These are phyloP conservation scores for Drosophila pseudotalamancana DNA, from an alignment of 2,888 invertebrate species.

Conservation along the genomic window DNA sequence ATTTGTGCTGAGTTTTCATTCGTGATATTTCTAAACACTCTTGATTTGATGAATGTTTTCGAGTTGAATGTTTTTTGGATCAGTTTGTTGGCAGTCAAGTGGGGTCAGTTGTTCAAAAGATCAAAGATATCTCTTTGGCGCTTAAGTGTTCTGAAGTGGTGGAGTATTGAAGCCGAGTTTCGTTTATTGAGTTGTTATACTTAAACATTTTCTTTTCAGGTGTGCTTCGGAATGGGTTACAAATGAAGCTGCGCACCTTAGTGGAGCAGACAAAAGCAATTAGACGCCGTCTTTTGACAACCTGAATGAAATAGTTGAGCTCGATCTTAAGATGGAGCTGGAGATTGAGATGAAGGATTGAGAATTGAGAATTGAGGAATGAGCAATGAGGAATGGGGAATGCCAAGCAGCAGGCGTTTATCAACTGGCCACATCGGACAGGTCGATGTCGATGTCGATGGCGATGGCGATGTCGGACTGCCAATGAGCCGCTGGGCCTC, in stretches of 20 bases:
- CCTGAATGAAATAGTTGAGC: slow-evolving; percentile 70
- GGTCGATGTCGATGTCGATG: slow-evolving; percentile 45
- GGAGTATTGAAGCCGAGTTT: slow-evolving; percentile 41
- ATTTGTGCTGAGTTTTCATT: too few relatives aligned
- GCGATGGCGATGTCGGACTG: slow-evolving; percentile 50
- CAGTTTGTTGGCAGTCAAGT: slow-evolving; percentile 70
- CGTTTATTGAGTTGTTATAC: slow-evolving; percentile 74
- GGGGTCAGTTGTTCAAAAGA: slow-evolving; percentile 71
- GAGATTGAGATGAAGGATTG: slow-evolving; percentile 52
- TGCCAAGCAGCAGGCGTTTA: slow-evolving; percentile 52
- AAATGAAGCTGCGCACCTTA: slow-evolving; percentile 73
- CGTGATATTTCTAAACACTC: too few relatives aligned
- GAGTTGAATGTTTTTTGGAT: too few relatives aligned
- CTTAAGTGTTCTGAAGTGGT: slow-evolving; percentile 71
- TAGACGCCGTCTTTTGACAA: slow-evolving; percentile 74
- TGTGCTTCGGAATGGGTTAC: slow-evolving; percentile 54
- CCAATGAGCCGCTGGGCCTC: slow-evolving; percentile 60
- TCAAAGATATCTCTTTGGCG: slow-evolving; percentile 74
- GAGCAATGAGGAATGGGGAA: slow-evolving; percentile 47
- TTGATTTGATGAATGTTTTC: too few relatives aligned
- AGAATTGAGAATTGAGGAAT: too few relatives aligned
- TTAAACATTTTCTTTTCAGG: slow-evolving; percentile 22
- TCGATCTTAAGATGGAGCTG: slow-evolving; percentile 29
- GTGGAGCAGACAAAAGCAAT: slow-evolving; percentile 79
- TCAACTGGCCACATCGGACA: slow-evolving; percentile 60